A percentile compares a stretch with the other conserved stretches of the same genome.
These are phyloP conservation scores for Styela plicata DNA, from an alignment of 23 tunicate species.

Conservation along the genomic window DNA sequence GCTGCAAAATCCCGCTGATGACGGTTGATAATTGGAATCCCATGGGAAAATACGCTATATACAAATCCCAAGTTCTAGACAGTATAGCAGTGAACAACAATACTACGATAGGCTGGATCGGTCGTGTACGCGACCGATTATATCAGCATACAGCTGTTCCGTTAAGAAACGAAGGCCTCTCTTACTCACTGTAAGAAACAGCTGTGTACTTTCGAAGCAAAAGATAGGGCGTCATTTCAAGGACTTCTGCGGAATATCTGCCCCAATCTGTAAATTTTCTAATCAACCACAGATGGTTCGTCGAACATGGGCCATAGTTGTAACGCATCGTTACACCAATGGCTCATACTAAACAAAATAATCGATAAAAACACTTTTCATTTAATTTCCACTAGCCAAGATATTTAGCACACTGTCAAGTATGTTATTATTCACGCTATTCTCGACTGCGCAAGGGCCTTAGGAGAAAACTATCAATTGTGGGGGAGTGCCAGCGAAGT, in stretches of 20 bases:
- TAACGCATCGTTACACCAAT: too few species aligned
- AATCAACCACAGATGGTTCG: too few species aligned
- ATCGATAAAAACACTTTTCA: too few species aligned
- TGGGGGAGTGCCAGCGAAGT: too few species aligned
- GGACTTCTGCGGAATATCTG: neutral
- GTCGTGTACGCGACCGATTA: neutral
- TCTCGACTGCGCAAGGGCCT: too few species aligned
- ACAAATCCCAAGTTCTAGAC: neutral
- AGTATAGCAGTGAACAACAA: neutral
- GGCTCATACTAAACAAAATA: too few species aligned
- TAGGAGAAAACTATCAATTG: too few species aligned
- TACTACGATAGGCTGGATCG: neutral
- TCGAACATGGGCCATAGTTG: too few species aligned
- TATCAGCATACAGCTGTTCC: neutral
- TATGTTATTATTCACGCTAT: too few species aligned
- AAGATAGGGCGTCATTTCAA: neutral
- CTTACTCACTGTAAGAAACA: neutral
- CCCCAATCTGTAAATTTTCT: too few species aligned
- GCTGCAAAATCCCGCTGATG: neutral
- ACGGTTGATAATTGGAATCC: neutral
- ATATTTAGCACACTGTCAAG: too few species aligned
- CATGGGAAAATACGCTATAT: neutral
- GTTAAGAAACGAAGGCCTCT: neutral
- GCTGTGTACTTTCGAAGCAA: neutral
- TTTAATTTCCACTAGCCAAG: too few species aligned